These are phyloP conservation scores for Gambelia wislizenii DNA, from an alignment of 2,797 vertebrate species.

Conservation along the genomic window DNA sequence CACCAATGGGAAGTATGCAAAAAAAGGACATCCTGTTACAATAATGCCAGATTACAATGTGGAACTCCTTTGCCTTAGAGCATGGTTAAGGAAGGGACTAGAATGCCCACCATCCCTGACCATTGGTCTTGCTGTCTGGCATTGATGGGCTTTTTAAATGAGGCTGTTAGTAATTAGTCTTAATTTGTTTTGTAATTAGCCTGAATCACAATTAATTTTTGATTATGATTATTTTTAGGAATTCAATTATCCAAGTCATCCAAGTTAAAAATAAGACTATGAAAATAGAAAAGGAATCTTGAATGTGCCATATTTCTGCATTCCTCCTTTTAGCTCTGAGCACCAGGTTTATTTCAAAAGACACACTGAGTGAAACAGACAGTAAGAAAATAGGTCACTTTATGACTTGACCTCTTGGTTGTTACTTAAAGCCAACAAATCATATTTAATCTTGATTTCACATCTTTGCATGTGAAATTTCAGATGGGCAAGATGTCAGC, in stretches of 20 bases:
- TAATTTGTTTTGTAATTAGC: not conserved
- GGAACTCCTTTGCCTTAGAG: not conserved
- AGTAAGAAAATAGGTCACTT: slow-evolving; percentile 62
- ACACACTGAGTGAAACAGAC: slow-evolving; percentile 57
- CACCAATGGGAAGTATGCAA: too few relatives aligned
- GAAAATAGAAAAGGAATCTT: slow-evolving; percentile 2
- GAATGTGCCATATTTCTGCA: not conserved
- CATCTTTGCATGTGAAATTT: slow-evolving; percentile 65
- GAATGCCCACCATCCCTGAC: too few relatives aligned
- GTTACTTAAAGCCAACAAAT: slow-evolving; percentile 73
- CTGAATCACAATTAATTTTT: not conserved
- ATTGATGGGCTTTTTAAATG: not conserved
- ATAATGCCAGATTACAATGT: not conserved
- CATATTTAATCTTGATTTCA: slow-evolving; percentile 70
- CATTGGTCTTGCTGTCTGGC: not conserved
- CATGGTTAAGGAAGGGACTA: not conserved
- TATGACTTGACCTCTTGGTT: slow-evolving; percentile 63
- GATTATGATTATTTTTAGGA: not conserved
- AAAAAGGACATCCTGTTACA: not conserved
- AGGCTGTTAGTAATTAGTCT: not conserved
- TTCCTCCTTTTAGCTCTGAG: not conserved
- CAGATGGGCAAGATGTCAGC: slow-evolving; percentile 71
- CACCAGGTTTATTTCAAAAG: slow-evolving; percentile 28
- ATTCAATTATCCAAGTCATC: not conserved
- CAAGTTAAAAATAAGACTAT: not conserved